Evolutionary conservation across 2,888 invertebrate genomes (phyloP), one percentile per base, ranked within the genome.

Genomic region (Stenodema calcarata): DNA sequence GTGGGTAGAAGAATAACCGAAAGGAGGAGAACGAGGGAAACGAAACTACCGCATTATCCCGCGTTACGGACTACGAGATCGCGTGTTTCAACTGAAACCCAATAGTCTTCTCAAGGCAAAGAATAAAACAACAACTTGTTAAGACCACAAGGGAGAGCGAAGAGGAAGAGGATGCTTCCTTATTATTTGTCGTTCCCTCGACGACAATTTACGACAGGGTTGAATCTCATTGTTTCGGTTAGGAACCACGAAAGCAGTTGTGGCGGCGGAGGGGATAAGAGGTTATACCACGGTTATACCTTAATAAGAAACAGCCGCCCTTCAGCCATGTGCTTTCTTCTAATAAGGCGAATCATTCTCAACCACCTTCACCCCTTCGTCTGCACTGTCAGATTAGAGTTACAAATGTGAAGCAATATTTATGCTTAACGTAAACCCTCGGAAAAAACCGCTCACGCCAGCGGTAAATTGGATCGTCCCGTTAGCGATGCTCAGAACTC

Each of bases 191-290:
- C 84, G 84, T 84, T 47, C 84, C 73, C 84, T 84, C 84, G 73
- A 47, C 73, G 75, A 84, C 84, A 84, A 84, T 84, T 84, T 84
- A 84, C 84, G 84, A 84, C 84, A 44, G 44, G 44, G 73, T 44
- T 73, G 84, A 84, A 84, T 84, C 84, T 84, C 84, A 84, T 84
- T 84, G 84, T 84, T 84, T 84, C 84, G 80, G 80, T 54, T 80
- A 30, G 80, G 35, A 30, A 54, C 62, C 27, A 41, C 69, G 41
- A 23, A 41, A 69, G 41, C 82, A 41, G 27, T 30, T 35, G 82
- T 12, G 62, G 82, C n/a, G 41, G 30, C 18, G 62, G 16, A 41
- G 35, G 82, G 69, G 41, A 18, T 81, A 82, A 62, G 69, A 82
- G 82, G 82, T 82, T 82, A 62, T 78, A 78, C 44, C 44, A 12